Conservation (phyloP, 2,888 invertebrate genomes). For the Andrena fulva region DNA sequence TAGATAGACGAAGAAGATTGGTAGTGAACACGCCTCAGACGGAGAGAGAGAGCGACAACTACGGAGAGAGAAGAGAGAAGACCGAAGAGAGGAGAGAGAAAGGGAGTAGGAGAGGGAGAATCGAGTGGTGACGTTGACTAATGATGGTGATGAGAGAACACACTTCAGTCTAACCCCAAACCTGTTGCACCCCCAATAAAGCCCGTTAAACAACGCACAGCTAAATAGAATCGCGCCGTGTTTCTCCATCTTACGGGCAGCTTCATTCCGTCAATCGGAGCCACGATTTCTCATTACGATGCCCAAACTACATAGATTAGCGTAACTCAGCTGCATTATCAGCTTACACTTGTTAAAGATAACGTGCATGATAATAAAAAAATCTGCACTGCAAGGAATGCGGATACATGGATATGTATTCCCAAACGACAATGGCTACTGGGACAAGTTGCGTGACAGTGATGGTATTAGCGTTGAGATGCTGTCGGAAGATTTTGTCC, state of each 20-base stretch:
- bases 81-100: conserved; percentile 43
- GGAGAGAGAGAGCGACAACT: conserved; percentile 49
- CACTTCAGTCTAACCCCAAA: conserved; percentile 83
- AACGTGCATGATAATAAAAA: background rate
- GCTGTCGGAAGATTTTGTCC: conserved; percentile 61
- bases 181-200: conserved; percentile 84
- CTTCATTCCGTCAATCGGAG: conserved; percentile 66
- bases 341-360: background rate
- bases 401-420: background rate
- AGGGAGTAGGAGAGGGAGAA: conserved; percentile 59
- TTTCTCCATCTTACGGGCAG: conserved; percentile 77
- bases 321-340: conserved; percentile 34
- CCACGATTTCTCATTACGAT: conserved; percentile 60
- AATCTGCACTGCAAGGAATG: no score
- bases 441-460: conserved; percentile 2
- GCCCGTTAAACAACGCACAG: conserved; percentile 81
- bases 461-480: conserved; percentile 45
- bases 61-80: conserved; percentile 58
- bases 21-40: conserved; percentile 54
- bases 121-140: conserved; percentile 84
- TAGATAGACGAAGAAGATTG: conserved; percentile 58
- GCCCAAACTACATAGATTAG: background rate
- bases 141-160: conserved; percentile 85
- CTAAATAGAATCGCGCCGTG: conserved; percentile 82
- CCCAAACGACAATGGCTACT: background rate